phyloP scores from a whole-genome alignment of 2,888 invertebrate genomes.

The Eupithecia abbreviata region DNA sequence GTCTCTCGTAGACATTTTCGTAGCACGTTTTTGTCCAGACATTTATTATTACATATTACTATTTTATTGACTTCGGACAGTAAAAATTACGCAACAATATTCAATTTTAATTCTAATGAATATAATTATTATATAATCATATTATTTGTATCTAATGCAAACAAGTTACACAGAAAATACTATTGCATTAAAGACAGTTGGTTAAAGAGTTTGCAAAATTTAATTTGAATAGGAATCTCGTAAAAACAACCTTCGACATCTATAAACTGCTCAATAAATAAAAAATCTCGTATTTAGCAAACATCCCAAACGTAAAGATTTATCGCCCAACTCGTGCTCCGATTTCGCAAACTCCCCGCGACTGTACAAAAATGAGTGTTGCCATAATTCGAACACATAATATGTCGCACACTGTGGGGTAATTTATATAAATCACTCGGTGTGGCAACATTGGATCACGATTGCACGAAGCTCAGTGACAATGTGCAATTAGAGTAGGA shows the following conservation, averaged over 20 bases:
- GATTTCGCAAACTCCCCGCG: conserved; percentile 26
- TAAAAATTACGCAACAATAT: neutral
- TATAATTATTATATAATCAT: neutral
- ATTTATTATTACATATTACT: neutral
- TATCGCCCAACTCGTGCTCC: conserved; percentile 22
- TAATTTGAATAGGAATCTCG: neutral
- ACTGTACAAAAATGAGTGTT: conserved; percentile 49
- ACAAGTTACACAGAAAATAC: neutral
- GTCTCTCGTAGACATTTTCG: conserved; percentile 2
- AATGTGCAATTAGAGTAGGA: conserved; percentile 68
- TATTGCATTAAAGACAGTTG: too few species aligned
- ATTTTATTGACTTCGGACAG: too few species aligned
- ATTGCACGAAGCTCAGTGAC: conserved; percentile 67
- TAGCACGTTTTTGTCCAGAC: neutral
- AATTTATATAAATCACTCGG: conserved; percentile 71
- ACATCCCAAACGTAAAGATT: conserved; percentile 15
- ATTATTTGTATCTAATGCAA: neutral
- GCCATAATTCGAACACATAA: conserved; percentile 66
- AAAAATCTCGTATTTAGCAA: neutral
- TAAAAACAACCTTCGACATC: neutral
- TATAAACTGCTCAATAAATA: neutral
- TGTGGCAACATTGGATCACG: conserved; percentile 68
- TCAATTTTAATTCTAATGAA: neutral
- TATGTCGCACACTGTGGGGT: conserved; percentile 62
- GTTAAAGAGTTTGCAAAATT: neutral